Base-by-base conservation (phyloP, 2,888 invertebrate genomes). In the Crioceris asparagi region DNA sequence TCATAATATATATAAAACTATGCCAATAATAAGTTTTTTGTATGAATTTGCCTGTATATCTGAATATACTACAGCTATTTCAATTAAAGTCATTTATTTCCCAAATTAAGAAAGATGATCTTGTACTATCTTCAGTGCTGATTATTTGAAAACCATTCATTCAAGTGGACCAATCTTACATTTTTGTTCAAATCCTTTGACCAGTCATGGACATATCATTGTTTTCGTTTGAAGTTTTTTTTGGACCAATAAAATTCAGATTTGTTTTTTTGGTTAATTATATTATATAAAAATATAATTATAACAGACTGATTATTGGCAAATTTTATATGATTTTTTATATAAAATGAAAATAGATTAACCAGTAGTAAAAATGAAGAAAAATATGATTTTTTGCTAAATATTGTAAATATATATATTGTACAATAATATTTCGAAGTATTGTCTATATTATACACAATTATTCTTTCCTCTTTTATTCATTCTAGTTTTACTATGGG, bases 331-430 rank as follows among this genome's bases (percentile, higher is more conserved):
- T 55, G 44, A 44, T 52, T 54, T 56, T 52, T 45, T 49, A 18
- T 29, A 47, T 47, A 44, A 52, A 53, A 52, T 57, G 56, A 52
- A 54, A 47, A 54, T 14, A 54, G 57, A 57, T 56, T 54, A 57
- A 51, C 49, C 49, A 52, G 54, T 55, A 58, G 51, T 48, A 37
- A 39, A 51, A 48, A 49, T 47, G 52, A 46, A n/a, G n/a, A 47
- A 55, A 50, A 53, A 52, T 56, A 56, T 53, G 52, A 51, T 50
- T 59, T n/a, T 61, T 62, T 61, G 60, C 61, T 60, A 59, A 58
- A 59, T 59, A 58, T 55, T 62, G 62, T 63, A 63, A 59, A 61
- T 62, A 63, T n/a, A n/a, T n/a, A n/a, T 57, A 57, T 49, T 62
- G 62, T 63, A 63, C 57, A 63, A 61, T 52, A 54, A 57, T n/a